These are phyloP conservation scores for Notodonta ziczac DNA, from an alignment of 2,888 invertebrate genomes.

Conservation along the genomic window DNA sequence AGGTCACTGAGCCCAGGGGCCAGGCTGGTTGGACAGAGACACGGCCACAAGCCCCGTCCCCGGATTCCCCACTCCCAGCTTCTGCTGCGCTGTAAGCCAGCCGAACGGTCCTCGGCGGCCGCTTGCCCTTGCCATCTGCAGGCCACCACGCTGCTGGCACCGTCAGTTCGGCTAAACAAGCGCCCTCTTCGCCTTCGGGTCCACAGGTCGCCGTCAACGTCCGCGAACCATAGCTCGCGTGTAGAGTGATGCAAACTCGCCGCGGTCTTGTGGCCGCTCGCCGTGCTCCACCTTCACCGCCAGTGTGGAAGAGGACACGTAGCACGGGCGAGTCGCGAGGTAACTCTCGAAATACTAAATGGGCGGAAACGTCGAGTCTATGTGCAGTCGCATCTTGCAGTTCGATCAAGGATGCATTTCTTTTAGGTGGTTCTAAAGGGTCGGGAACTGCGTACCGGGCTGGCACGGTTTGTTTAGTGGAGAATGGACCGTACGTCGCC, in stretches of 20 bases:
- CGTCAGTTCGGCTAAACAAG: conserved; percentile 94
- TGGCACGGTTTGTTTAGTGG: conserved; percentile 97
- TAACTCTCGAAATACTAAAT: conserved; percentile 94
- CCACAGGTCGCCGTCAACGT: conserved; percentile 95
- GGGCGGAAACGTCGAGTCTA: conserved; percentile 95
- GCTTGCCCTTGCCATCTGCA: conserved; percentile 84
- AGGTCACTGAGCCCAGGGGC: conserved; percentile 87
- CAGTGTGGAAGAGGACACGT: conserved; percentile 96
- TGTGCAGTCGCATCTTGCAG: conserved; percentile 88
- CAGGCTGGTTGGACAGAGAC: conserved; percentile 87
- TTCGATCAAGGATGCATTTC: conserved; percentile 84
- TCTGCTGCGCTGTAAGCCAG: conserved; percentile 95
- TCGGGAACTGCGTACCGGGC: conserved; percentile 95
- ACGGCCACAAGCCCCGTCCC: conserved; percentile 90
- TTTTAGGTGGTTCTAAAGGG: conserved; percentile 87
- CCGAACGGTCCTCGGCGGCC: conserved; percentile 90
- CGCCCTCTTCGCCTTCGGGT: conserved; percentile 96
- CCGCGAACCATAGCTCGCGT: conserved; percentile 86
- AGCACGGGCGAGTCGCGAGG: conserved; percentile 96
- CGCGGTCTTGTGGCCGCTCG: conserved; percentile 89
- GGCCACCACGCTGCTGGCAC: conserved; percentile 97
- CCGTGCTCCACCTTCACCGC: conserved; percentile 92
- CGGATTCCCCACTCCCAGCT: conserved; percentile 88
- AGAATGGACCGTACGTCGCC: conserved; percentile 97
- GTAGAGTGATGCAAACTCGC: conserved; percentile 92